Evolutionary conservation across 2,888 invertebrate species (phyloP), one percentile per base, ranked within the genome.

Genomic region (Chaitophorus viminalis): DNA sequence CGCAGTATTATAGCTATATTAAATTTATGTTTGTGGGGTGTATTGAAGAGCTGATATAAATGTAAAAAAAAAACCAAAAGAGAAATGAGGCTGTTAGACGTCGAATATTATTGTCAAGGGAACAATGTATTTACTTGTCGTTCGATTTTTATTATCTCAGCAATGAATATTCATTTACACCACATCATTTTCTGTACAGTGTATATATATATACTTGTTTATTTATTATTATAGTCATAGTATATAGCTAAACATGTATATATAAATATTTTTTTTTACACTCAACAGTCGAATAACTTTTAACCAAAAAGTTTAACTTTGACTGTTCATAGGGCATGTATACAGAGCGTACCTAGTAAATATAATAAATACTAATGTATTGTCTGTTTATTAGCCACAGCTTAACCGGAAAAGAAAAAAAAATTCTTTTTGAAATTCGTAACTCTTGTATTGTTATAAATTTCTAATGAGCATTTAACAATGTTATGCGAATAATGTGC

Each of bases 151-250:
- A 84, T 84, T 29, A 60, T 46, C 65, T 46, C 21, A 14, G 76
- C 76, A 84, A 84, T 76, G 83, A 84, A 84, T 84, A 84, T 84
- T 52, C 83, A 84, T 84, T 75, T 75, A 25, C 60, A 33, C 60
- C n/a, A 6, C 33, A 65, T 60, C 33, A 5, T 25, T 68, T 68
- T 29, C 68, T 3, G 2, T 68, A 3, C n/a, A 11, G 18, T 72
- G 18, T 72, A 33, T 72, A n/a, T 4, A n/a, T 33, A 11, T 68
- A 18, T 33, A 21, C 60, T 74, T 74, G 21, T 74, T 74, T 36
- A 74, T 36, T 18, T 36, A 74, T 25, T 60, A 11, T n/a, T 46
- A 14, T 14, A 14, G 14, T 14, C 14, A 11, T 46, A 46, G 14
- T 46, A 46, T 25, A 72, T 25, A 72, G 0, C 1, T 36, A 33